A percentile compares a stretch with the other conserved stretches of the same genome.
These are phyloP conservation scores for Mugil cephalus DNA, from an alignment of 2,113 vertebrate species.

Conservation along the genomic window DNA sequence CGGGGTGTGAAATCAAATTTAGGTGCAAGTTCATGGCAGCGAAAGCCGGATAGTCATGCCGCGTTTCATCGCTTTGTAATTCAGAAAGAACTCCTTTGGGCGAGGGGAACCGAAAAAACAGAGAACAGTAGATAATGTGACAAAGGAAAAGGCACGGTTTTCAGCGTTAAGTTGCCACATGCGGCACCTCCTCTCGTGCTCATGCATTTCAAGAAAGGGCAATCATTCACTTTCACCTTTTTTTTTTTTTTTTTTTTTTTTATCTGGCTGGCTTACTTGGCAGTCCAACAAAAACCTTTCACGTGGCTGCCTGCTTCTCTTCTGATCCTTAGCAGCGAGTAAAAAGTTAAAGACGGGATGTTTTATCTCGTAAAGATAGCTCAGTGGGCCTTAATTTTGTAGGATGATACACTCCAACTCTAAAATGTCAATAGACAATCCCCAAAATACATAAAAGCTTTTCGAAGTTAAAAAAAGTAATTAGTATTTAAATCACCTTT, in stretches of 20 bases:
- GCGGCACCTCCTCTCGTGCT: conserved; percentile 1
- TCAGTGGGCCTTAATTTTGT: conserved; percentile 10
- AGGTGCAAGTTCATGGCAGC: conserved; percentile 42
- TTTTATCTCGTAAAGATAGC: conserved; percentile 16
- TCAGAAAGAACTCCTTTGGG: conserved; percentile 40
- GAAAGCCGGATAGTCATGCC: conserved; percentile 24
- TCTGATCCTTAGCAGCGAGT: conserved; percentile 33
- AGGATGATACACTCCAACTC: neutral
- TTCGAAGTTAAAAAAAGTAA: neutral
- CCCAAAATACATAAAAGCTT: no score
- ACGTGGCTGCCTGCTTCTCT: conserved; percentile 18
- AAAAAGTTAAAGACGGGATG: conserved; percentile 52
- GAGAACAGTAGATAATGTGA: conserved; percentile 32
- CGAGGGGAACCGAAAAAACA: conserved; percentile 18
- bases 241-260: no score
- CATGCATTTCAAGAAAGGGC: conserved; percentile 22
- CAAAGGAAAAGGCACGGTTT: conserved; percentile 30
- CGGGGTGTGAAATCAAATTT: conserved; percentile 67
- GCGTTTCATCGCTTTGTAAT: conserved; percentile 62
- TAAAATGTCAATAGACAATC: neutral
- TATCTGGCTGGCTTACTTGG: conserved; percentile 40
- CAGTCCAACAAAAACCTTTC: conserved; percentile 30
- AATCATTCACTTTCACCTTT: conserved; percentile 35
- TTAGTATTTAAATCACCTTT: neutral
- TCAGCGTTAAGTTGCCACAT: conserved; percentile 8